Evolutionary conservation across 2,797 vertebrate species (phyloP), one percentile per base, ranked within the genome.

Genomic region (Paratrypauchen microcephalus): DNA sequence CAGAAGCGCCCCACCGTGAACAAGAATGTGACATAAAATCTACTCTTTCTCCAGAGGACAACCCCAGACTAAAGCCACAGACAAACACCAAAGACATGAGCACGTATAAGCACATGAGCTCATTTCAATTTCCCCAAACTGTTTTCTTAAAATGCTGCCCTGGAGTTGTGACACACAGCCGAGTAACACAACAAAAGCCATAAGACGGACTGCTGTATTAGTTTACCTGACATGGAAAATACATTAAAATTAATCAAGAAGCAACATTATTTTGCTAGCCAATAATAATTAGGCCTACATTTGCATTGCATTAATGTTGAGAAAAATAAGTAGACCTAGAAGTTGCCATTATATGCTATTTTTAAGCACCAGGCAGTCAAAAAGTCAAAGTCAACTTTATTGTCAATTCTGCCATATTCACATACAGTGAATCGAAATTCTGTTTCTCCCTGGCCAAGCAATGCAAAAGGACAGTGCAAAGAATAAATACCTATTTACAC

Each of bases 11-110:
- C 73, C 16, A 5, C 72, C 48, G 71, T 65, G 62, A 76, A 74
- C 77, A 74, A 77, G 78, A 87, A 88, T 83, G 78, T 78, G 76
- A 82, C 76, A 21, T 19, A 71, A 54, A 69, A 76, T 48, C 69
- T 72, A 77, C 19, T 70, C 70, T 6, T 73, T 81, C 83, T 89
- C 82, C 83, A 81, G 83, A 28, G 58, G 72, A 21, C 77, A 4
- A 26, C 4, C 23, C 74, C 65, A 71, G 65, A 55, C 28, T 23
- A 68, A 65, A 59, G 24, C 12, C 26, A 18, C 19, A n/a, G 55
- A 58, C 55, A 2, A 45, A 69, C n/a, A n/a, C 32, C 57, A 70
- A 24, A 52, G 45, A 65, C 21, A 61, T 59, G 7, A 15, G 6
- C 0, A 8, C 9, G 1, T 45, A 15, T 45, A 4, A 55, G 11